Conservation (phyloP, 2,888 invertebrate species). For the Atherix ibis region DNA sequence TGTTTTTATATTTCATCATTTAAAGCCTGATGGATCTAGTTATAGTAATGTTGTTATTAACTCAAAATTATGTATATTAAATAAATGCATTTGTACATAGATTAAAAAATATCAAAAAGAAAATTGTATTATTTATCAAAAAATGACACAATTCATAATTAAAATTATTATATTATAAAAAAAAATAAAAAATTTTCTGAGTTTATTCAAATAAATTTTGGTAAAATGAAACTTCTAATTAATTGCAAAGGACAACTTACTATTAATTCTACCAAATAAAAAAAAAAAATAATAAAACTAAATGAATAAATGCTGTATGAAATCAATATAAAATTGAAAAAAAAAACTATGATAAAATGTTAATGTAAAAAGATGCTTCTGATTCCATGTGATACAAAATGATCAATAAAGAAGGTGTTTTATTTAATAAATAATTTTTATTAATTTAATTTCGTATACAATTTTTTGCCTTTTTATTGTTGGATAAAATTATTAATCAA, state of each 20-base stretch:
- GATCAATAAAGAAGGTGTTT: slow-evolving; percentile 8
- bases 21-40: too few species aligned
- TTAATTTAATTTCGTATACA: neutral
- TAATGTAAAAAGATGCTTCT: slow-evolving; percentile 8
- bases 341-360: too few species aligned
- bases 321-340: too few species aligned
- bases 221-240: too few species aligned
- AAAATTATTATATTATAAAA: too few species aligned
- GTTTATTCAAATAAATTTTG: too few species aligned
- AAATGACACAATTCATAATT: too few species aligned
- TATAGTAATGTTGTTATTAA: neutral
- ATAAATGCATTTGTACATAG: slow-evolving; percentile 5
- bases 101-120: neutral
- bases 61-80: neutral
- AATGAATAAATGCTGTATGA: slow-evolving; percentile 6
- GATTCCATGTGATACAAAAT: slow-evolving; percentile 11
- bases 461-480: too few species aligned
- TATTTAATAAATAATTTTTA: slow-evolving; percentile 3
- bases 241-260: too few species aligned
- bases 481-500: too few species aligned
- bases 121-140: neutral
- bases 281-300: slow-evolving; percentile 2
- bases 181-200: too few species aligned
- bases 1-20: too few species aligned
- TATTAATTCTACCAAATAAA: neutral